These are phyloP conservation scores for Danio jaintianensis DNA, from an alignment of 2,797 vertebrate species.

Conservation along the genomic window DNA sequence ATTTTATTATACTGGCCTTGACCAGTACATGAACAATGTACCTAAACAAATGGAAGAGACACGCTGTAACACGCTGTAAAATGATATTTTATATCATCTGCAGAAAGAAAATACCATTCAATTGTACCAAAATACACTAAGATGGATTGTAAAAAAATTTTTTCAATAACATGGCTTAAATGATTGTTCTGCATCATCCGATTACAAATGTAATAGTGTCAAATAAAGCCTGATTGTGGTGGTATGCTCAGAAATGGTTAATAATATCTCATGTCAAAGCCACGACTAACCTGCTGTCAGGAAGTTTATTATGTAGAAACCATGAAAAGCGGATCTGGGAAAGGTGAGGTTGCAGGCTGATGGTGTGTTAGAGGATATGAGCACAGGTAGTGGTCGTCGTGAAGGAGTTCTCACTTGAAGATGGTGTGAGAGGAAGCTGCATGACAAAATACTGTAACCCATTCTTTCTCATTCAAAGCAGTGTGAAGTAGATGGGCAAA, in stretches of 20 bases:
- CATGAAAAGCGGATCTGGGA: constrained; percentile 67
- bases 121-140: too few species aligned
- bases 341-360: constrained; percentile 59
- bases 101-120: too few species aligned
- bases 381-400: constrained; percentile 59
- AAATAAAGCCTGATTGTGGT: background rate
- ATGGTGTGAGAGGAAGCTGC: constrained; percentile 35
- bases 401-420: constrained; percentile 38
- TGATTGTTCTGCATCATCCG: background rate
- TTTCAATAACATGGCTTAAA: background rate
- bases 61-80: too few species aligned
- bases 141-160: too few species aligned
- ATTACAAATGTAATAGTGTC: background rate
- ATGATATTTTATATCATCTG: too few species aligned
- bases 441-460: constrained; percentile 13
- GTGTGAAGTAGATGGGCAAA: background rate
- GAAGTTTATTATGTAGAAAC: constrained; percentile 67
- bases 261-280: constrained; percentile 48
- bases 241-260: constrained; percentile 45
- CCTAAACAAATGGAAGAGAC: too few species aligned
- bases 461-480: background rate
- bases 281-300: constrained; percentile 49
- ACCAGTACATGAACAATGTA: too few species aligned
- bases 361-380: constrained; percentile 64
- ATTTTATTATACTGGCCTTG: too few species aligned